These are phyloP conservation scores for Ooceraea biroi DNA, from an alignment of 1,140 invertebrate species.

Conservation along the genomic window DNA sequence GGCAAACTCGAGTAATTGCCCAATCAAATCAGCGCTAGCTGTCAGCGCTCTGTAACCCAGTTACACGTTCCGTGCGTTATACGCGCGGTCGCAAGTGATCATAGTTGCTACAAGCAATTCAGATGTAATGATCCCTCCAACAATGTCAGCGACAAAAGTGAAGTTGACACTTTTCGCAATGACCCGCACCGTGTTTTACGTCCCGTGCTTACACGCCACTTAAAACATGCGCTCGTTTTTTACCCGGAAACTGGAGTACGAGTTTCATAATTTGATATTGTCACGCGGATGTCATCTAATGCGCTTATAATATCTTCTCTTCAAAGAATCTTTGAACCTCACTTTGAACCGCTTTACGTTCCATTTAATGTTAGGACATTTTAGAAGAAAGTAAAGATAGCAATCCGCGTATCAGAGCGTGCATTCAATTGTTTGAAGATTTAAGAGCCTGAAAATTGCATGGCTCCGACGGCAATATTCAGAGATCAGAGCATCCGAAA, in stretches of 20 bases:
- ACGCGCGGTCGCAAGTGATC: constrained; percentile 56
- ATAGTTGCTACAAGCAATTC: constrained; percentile 59
- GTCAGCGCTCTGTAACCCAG: constrained; percentile 60
- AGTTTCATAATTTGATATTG: constrained; percentile 13
- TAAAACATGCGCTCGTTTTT: constrained; percentile 6
- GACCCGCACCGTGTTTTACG: constrained; percentile 47
- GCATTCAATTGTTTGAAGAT: background rate
- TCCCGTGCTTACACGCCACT: constrained; percentile 23
- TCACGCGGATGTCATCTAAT: background rate
- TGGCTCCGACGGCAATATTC: background rate
- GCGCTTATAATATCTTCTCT: no score
- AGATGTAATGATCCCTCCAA: constrained; percentile 59
- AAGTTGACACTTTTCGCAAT: constrained; percentile 58
- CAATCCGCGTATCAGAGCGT: no score
- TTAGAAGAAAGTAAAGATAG: no score
- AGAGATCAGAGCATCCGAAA: constrained; percentile 1
- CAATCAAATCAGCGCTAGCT: constrained; percentile 60
- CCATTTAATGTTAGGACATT: no score
- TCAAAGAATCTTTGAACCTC: no score
- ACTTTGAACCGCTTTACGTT: no score
- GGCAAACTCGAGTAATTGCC: constrained; percentile 60
- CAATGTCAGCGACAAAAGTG: constrained; percentile 60
- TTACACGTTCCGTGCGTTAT: constrained; percentile 57
- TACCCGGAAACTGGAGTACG: background rate
- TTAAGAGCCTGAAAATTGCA: constrained; percentile 1